Base-by-base conservation (phyloP, 2,797 vertebrate genomes). In the Platyrinchus mystaceus region DNA sequence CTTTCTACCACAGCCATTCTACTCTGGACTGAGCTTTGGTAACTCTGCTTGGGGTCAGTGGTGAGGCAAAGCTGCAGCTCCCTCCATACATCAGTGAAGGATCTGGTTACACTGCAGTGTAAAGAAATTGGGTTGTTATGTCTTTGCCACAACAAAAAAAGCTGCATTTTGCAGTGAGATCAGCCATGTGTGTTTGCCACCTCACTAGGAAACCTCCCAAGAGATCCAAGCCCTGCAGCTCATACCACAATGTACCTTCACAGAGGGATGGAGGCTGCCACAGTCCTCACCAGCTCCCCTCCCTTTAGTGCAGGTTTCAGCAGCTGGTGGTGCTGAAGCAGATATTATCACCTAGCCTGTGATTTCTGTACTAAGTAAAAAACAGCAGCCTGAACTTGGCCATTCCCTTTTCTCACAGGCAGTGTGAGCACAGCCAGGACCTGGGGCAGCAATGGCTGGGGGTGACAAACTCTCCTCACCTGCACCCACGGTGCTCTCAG, bases 211-310 rank as follows among this genome's bases (percentile, higher is more conserved):
- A 84, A 7, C 17, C 49, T 87, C 75, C 63, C 37, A 5, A 20
- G 71, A 34, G 76, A 36, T 44, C 39, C 62, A n/a, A 17, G 83
- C 36, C 63, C 58, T 83, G 83, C 44, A 63, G 56, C n/a, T 43
- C 0, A 1, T 15, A 3, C 43, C 4, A 0, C 4, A 47, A 3
- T 15, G 55, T n/a, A 30, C 49, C 24, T 64, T 5, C 1, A 0
- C 11, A 86, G 34, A 50, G 75, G 26, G 30, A 6, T 23, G 23
- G 19, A 37, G 53, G 47, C 19, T 75, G n/a, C 19, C 52, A 4
- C 1, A 0, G 7, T 64, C 26, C 50, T 28, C 49, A 21, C n/a
- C 37, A 30, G 43, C 64, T 64, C 46, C 6, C 11, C 24, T 91
- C 69, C 28, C 50, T 22, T n/a, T 22, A 41, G 39, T 3, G 1